phyloP scores from a whole-genome alignment of 2,797 vertebrate species.

The Amphiprion clarkii region DNA sequence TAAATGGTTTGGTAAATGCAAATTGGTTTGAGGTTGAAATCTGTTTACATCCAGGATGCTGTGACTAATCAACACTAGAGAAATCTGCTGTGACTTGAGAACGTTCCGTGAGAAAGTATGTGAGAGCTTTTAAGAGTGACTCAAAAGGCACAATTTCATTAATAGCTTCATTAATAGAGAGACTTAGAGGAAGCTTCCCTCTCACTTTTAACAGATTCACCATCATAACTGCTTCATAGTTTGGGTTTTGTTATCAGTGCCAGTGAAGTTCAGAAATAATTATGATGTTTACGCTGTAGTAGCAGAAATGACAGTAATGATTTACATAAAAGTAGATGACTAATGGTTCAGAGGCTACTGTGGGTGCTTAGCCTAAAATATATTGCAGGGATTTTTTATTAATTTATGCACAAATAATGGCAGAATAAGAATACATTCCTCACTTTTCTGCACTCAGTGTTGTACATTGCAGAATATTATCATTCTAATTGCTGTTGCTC shows the following conservation, averaged over 20 bases:
- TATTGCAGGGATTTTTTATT: not conserved
- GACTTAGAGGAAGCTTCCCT: constrained; percentile 12
- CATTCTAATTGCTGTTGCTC: not conserved
- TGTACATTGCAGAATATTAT: not conserved
- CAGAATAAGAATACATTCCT: not conserved
- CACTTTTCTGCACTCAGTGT: not conserved
- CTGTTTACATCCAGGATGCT: not conserved
- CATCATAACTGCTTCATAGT: not conserved
- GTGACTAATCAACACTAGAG: not conserved
- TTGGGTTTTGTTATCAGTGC: too few relatives aligned
- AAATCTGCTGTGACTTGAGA: constrained; percentile 28
- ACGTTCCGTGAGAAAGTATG: not conserved
- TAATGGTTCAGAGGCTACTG: not conserved
- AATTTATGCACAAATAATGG: not conserved
- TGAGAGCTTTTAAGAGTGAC: constrained; percentile 1
- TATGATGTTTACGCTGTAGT: not conserved
- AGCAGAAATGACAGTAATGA: not conserved
- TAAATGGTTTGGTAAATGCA: not conserved
- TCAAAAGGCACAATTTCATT: too few relatives aligned
- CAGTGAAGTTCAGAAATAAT: too few relatives aligned
- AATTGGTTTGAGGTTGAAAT: not conserved
- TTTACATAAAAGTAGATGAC: not conserved
- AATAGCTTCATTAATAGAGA: too few relatives aligned
- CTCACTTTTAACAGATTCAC: not conserved
- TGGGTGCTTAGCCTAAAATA: not conserved